Evolutionary conservation across 2,888 invertebrate species (phyloP).

Genomic region (Eupithecia inturbata): DNA sequence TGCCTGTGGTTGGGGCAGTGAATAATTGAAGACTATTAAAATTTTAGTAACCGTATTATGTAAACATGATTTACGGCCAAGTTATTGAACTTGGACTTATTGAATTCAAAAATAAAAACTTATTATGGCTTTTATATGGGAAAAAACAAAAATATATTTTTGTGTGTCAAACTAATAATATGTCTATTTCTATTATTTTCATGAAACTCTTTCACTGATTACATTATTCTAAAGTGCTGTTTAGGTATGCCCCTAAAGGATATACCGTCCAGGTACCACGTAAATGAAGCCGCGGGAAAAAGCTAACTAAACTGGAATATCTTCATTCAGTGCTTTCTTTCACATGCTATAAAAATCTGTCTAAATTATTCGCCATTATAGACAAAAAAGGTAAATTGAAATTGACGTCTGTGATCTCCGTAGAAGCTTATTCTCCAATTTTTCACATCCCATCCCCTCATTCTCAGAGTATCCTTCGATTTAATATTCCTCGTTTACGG

Average conservation of each 20-base stretch:
- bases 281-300: background rate
- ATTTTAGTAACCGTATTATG: no score
- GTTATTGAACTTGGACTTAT: no score
- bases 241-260: background rate
- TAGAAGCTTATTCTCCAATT: constrained; percentile 73
- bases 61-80: no score
- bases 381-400: constrained; percentile 59
- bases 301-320: background rate
- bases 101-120: no score
- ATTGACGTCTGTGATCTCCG: constrained; percentile 67
- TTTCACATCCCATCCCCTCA: constrained; percentile 69
- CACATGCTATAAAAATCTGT: constrained; percentile 12
- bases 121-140: no score
- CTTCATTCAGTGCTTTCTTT: background rate
- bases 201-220: background rate
- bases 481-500: constrained; percentile 75
- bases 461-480: constrained; percentile 69
- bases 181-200: background rate
- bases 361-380: constrained; percentile 36
- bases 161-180: no score
- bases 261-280: background rate
- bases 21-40: background rate
- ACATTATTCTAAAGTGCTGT: background rate
- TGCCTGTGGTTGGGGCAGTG: background rate
- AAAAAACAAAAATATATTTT: no score